These are phyloP conservation scores for Cryptomyrus ogoouensis DNA, from an alignment of 2,113 vertebrate species.

Conservation along the genomic window DNA sequence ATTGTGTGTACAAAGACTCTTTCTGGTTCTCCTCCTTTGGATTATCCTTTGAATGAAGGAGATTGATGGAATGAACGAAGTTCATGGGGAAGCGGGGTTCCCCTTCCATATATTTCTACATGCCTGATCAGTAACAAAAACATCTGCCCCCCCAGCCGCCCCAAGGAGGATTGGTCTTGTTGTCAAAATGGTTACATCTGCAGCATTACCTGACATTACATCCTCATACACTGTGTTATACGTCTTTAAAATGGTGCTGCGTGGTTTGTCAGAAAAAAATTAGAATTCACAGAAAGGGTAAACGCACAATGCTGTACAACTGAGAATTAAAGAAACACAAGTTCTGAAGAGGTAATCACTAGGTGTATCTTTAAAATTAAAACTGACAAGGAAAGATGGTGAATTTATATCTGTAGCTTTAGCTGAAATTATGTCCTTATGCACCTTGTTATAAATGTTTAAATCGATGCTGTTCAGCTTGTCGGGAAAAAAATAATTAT, in stretches of 20 bases:
- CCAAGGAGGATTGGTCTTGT: not conserved
- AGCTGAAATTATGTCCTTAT: not conserved
- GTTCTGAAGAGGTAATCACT: not conserved
- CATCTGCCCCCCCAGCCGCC: not conserved
- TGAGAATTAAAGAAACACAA: not conserved
- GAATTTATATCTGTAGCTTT: not conserved
- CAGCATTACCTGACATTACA: not conserved
- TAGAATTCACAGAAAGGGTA: not conserved
- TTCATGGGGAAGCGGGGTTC: not conserved
- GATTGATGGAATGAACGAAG: not conserved
- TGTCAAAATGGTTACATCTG: not conserved
- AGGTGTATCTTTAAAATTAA: not conserved
- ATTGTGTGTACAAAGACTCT: not conserved
- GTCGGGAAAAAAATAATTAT: not conserved
- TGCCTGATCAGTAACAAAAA: not conserved
- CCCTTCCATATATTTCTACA: not conserved
- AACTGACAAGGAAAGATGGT: not conserved
- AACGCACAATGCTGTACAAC: not conserved
- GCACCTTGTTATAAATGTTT: not conserved
- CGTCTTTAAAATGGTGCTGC: not conserved
- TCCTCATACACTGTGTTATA: not conserved
- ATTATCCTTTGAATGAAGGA: not conserved
- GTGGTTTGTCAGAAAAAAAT: not conserved
- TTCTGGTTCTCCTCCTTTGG: not conserved
- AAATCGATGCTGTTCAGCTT: conserved; percentile 1